These are phyloP conservation scores for Sminthopsis crassicaudata DNA, from an alignment of 2,113 vertebrate genomes.

Conservation along the genomic window DNA sequence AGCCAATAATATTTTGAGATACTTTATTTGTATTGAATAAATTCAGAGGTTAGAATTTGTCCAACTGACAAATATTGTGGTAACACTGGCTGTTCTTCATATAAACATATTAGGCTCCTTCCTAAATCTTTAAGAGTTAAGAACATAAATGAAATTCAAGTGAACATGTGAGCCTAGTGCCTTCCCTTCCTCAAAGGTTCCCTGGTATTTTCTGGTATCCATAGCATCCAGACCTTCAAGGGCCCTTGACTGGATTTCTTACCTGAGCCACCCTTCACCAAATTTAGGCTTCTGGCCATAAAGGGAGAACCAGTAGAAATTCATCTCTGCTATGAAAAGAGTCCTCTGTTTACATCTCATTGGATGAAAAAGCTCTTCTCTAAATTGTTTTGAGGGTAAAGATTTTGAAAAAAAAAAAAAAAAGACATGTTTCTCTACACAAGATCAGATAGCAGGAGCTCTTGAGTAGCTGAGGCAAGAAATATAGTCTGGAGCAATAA, in stretches of 20 bases:
- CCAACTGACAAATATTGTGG: conserved; percentile 7
- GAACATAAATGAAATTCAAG: not conserved
- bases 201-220: not conserved
- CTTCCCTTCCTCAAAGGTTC: not conserved
- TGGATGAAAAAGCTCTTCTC: not conserved
- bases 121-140: conserved; percentile 25
- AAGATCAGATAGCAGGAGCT: not conserved
- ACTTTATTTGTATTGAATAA: conserved; percentile 42
- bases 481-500: not conserved
- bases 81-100: conserved; percentile 30
- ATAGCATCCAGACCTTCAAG: not conserved
- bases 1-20: conserved; percentile 33
- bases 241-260: not conserved
- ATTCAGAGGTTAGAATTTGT: conserved; percentile 8
- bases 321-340: not conserved
- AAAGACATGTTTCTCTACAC: not conserved
- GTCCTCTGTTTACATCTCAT: not conserved
- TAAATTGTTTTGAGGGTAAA: not conserved
- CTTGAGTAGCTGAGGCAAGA: not conserved
- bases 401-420: not conserved
- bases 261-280: not conserved
- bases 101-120: conserved; percentile 39
- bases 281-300: not conserved
- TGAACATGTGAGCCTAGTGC: not conserved
- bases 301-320: not conserved